Base-by-base conservation (phyloP, 2,888 invertebrate genomes). In the Clepsis dumicolana region DNA sequence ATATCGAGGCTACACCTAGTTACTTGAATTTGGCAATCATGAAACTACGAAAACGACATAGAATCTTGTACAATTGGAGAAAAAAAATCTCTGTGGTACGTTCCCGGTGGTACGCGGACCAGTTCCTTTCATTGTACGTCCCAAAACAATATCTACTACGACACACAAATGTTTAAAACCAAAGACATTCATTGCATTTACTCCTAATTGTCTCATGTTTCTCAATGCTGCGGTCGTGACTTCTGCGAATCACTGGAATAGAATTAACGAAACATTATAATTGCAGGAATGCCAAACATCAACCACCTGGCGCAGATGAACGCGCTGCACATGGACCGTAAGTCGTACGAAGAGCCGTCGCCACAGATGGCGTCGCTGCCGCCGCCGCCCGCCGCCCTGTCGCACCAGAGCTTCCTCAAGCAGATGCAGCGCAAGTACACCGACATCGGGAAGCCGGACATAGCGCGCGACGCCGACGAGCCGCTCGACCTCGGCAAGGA, bases 261-360 rank as follows among this genome's bases (percentile, higher is more conserved):
- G 52, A 14, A 18, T 29, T 32, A 18, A 59, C 3, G 0, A 3
- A 41, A 12, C 16, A 7, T 32, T 24, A 12, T 54, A 10, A 95
- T 68, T 64, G 95, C 96, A 75, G 97, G 97, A 4, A 94, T 96
- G 83, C 63, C 68, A 52, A 96, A 96, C 80, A 96, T 96, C 0
- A 96, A 96, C 32, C 97, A 97, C 88, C 92, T 97, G 85, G 96
- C 97, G 25, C 97, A 97, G 77, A 93, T 97, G 85, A 96, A 95
- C 81, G 96, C 96, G 4, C 81, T 93, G 80, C 93, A 93, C 82
- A 87, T 93, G 83, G 93, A 94, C 72, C 81, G 93, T 71, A 94
- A 94, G 78, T 82, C 91, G 14, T 93, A 91, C 74, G 95, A 95
- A 71, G 95, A 95, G 78, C 87, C 95, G n/a, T 94, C 95, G 12